Evolutionary conservation across 2,797 vertebrate species (phyloP), one percentile per base, ranked within the genome.

Genomic region (Eidolon dupreanum): DNA sequence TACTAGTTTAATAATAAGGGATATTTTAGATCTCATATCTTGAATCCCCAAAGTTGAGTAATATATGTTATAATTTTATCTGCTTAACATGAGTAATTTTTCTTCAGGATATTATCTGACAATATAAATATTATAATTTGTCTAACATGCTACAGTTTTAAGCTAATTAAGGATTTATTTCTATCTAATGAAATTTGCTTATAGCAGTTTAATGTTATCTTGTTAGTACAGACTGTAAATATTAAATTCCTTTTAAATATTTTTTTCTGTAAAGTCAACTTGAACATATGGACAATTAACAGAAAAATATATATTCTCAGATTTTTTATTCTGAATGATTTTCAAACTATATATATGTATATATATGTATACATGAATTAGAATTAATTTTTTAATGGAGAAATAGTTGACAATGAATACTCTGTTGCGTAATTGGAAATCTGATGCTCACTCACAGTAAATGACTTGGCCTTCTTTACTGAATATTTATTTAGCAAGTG

Each of bases 131-230:
- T 90, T 73, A 36, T 82, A 91, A 90, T 93, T 93, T 95, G 79
- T 85, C 93, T 93, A 93, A 90, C 71, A 94, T 83, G 71, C 74
- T 94, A 59, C 53, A n/a, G 20, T 68, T 49, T 94, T 87, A 94
- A 96, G 83, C 71, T 93, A 95, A 97, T 91, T 93, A 94, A 65
- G 36, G 65, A 87, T 94, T 96, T 91, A 57, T 46, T 90, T 93
- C 70, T 92, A 55, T 16, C 51, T 95, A 95, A 93, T 77, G 28
- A 86, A 93, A 94, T 77, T 78, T 93, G 79, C 65, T 91, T 41
- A 36, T 73, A 93, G 28, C 26, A 46, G 24, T 92, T 95, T 85
- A 97, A 88, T 43, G 17, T 92, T 93, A 94, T 91, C 86, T 95
- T 92, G 13, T 95, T 93, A 93, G 73, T 91, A 83, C 65, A 93